phyloP scores from a whole-genome alignment of 2,113 vertebrate genomes.

The Podarcis cretensis region DNA sequence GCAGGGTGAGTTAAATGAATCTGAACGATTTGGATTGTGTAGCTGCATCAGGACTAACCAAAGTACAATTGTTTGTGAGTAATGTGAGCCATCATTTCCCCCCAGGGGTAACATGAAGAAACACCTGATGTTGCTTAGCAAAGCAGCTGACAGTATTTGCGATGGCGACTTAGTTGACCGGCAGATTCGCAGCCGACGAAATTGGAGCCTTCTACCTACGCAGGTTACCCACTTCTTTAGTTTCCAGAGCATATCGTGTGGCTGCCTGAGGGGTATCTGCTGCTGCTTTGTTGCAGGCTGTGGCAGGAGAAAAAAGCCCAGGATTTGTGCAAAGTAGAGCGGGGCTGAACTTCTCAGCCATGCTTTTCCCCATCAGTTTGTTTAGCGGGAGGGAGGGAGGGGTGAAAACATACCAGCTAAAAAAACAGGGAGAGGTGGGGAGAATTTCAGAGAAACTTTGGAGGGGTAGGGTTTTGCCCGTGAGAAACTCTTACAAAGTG shows the following conservation, averaged over 20 bases:
- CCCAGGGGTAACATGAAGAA: slow-evolving; percentile 87
- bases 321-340: neutral
- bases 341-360: no score
- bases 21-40: fast-evolving
- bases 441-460: no score
- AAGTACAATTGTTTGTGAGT: neutral
- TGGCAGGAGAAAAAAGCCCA: no score
- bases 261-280: neutral
- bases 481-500: no score
- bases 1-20: slow-evolving; percentile 83
- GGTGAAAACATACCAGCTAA: no score
- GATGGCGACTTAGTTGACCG: slow-evolving; percentile 95
- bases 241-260: neutral
- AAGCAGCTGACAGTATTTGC: slow-evolving; percentile 93
- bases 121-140: slow-evolving; percentile 92
- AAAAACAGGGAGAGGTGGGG: no score
- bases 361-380: no score
- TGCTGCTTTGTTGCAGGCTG: neutral
- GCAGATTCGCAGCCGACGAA: slow-evolving; percentile 89
- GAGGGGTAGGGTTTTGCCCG: no score
- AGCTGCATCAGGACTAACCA: fast-evolving
- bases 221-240: slow-evolving; percentile 79
- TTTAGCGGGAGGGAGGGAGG: no score
- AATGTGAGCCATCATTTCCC: neutral
- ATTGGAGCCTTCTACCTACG: slow-evolving; percentile 93